Conservation (phyloP, 2,797 vertebrate genomes). For the Gallinago nigripennis region DNA sequence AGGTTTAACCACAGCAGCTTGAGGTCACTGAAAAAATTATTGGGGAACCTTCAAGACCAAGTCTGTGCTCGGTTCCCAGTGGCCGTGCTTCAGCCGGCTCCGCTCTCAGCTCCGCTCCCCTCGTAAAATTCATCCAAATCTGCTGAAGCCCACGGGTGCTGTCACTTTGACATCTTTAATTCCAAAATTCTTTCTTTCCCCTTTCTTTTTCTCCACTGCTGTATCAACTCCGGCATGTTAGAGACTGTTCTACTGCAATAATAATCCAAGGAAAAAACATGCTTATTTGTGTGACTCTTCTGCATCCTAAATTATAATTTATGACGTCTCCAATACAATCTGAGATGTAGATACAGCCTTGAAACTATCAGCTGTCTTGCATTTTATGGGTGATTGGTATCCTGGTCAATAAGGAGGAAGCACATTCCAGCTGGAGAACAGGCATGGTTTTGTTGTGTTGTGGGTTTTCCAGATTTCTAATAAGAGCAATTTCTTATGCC, state of each 20-base stretch:
- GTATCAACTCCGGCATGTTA: not conserved
- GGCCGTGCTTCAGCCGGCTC: not conserved
- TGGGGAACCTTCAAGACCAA: not conserved
- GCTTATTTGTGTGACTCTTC: not conserved
- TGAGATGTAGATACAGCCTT: not conserved
- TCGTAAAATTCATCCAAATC: not conserved
- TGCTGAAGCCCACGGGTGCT: not conserved
- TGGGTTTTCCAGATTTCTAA: not conserved
- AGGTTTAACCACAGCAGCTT: not conserved
- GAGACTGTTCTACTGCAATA: not conserved
- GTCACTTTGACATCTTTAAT: not conserved
- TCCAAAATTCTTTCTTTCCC: not conserved
- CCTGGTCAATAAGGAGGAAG: not conserved
- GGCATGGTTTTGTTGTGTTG: not conserved
- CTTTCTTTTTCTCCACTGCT: not conserved
- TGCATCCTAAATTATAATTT: not conserved
- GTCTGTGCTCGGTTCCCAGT: not conserved
- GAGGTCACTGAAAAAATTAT: not conserved
- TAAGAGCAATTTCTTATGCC: slow-evolving; percentile 8
- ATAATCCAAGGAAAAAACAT: not conserved
- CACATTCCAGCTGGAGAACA: not conserved
- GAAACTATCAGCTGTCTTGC: not conserved
- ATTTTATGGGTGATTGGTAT: not conserved
- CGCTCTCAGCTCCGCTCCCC: not conserved
- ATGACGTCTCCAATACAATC: not conserved